Evolutionary conservation across 2,888 invertebrate genomes (phyloP).

Genomic region (Aspidiotus rigidus): DNA sequence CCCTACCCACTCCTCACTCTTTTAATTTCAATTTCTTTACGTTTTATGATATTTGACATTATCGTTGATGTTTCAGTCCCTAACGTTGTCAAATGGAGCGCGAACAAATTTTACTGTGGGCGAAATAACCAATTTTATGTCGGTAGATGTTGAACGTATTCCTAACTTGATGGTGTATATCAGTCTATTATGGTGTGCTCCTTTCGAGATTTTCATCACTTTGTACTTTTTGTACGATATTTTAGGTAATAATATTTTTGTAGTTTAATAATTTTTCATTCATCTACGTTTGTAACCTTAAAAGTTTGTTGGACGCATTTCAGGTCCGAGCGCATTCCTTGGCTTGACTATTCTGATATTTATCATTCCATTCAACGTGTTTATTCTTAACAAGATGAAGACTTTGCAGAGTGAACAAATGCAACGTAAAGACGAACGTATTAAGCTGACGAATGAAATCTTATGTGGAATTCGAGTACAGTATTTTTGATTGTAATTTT

Average conservation of each 20-base stretch:
- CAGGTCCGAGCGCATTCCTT: conserved; percentile 51
- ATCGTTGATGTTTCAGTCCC: conserved; percentile 38
- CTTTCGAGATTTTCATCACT: conserved; percentile 49
- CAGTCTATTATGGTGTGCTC: conserved; percentile 47
- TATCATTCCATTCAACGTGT: conserved; percentile 49
- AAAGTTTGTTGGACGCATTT: conserved; percentile 35
- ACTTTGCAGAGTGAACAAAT: conserved; percentile 47
- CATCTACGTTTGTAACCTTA: background rate
- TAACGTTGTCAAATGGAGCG: conserved; percentile 43
- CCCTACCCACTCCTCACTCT: too few relatives aligned
- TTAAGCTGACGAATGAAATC: conserved; percentile 43
- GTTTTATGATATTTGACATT: too few relatives aligned
- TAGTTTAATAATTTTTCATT: too few relatives aligned
- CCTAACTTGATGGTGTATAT: conserved; percentile 45
- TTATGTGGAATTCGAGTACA: conserved; percentile 38
- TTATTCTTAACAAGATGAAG: conserved; percentile 46
- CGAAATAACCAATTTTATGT: conserved; percentile 49
- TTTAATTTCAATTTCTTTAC: too few relatives aligned
- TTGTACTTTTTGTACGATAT: conserved; percentile 46
- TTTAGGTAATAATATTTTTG: background rate
- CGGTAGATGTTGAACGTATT: conserved; percentile 47
- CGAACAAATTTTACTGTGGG: conserved; percentile 45
- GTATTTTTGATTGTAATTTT: background rate
- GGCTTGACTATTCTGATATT: conserved; percentile 49
- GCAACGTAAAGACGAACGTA: conserved; percentile 49